Base-by-base conservation (phyloP, 2,888 invertebrate species). In the Eristalinus aeneus region DNA sequence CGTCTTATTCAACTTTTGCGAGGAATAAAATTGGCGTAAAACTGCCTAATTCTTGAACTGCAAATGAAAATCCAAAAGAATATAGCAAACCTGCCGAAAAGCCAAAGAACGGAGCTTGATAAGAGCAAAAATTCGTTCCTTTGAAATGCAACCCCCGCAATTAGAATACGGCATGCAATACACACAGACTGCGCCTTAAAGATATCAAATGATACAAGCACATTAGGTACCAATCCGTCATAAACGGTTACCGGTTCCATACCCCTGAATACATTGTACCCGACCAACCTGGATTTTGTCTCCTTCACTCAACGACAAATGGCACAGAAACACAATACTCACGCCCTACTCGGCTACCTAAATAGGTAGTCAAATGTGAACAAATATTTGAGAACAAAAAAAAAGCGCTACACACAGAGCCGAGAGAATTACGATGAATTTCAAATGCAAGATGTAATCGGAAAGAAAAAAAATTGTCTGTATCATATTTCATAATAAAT, bases 401-500 rank as follows among this genome's bases (percentile, higher is more conserved):
- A 69, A 36, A 58, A 60, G 23, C 23, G 10, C 16, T 32, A 23
- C 56, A 36, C 9, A 31, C 3, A 20, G 2, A 16, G 20, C 20
- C 11, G 32, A 12, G 12, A n/a, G 54, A 23, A 34, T n/a, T n/a
- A 9, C 46, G 46, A 46, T 46, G 46, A 54, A 63, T 12, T 34
- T 32, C 12, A 9, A n/a, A 36, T 11, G 22, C 10, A 65, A 39
- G 12, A 6, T 22, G 12, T 23, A 65, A 16, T 2, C 22, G 46
- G 36, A 65, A 46, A 61, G 27, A 20, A 31, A 58, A 67, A 73
- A 27, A 46, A 46, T 8, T 16, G 6, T 22, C 46, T 23, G 20
- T 78, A 71, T 78, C 78, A 27, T 39, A 72, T 78, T 72, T 65
- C 71, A 58, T 58, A 34, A 72, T 72, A 72, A 71, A 72, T 72